These are phyloP conservation scores for Eulemur macaco DNA, from an alignment of 2,113 vertebrate species.

Conservation along the genomic window DNA sequence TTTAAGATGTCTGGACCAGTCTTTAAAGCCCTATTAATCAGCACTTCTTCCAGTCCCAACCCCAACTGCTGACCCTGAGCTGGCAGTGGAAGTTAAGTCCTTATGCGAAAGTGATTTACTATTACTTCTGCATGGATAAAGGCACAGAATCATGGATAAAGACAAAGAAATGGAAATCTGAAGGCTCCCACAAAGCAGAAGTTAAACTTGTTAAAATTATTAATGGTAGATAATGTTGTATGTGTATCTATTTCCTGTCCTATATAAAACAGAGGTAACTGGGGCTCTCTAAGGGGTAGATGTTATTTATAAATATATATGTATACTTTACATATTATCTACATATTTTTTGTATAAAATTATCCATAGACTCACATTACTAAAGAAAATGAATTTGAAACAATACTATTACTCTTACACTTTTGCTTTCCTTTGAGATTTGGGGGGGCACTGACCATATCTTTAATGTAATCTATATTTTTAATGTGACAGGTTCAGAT, in stretches of 20 bases:
- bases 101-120: conserved; percentile 46
- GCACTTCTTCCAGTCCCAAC: not conserved
- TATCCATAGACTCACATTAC: not conserved
- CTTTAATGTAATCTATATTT: not conserved
- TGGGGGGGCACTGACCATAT: not conserved
- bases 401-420: not conserved
- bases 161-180: conserved; percentile 46
- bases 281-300: not conserved
- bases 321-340: not conserved
- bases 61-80: conserved; percentile 50
- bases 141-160: not conserved
- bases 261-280: not conserved
- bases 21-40: conserved; percentile 46
- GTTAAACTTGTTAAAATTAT: not conserved
- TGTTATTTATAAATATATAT: not conserved
- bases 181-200: not conserved
- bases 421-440: conserved; percentile 1
- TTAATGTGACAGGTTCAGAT: not conserved
- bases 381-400: conserved; percentile 11
- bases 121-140: conserved; percentile 49
- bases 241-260: not conserved
- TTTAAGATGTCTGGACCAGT: conserved; percentile 5
- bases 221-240: not conserved
- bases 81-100: conserved; percentile 50
- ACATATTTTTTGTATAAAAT: not conserved